Evolutionary conservation across 2,113 vertebrate species (phyloP).

Genomic region (Amia ocellicauda): DNA sequence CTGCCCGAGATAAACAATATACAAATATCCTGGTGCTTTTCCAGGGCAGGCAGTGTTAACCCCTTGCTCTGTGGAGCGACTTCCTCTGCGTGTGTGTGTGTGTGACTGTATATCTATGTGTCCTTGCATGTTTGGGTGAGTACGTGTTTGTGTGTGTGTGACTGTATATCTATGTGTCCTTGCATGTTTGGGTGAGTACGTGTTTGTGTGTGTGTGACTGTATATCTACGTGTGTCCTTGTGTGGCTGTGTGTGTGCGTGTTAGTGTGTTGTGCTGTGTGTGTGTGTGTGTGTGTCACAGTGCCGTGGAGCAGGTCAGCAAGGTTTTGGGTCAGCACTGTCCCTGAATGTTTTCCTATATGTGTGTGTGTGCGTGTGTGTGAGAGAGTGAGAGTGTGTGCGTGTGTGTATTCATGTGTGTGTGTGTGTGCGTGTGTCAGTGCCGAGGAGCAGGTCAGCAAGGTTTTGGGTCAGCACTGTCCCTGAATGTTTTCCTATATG

Average conservation of each 20-base stretch:
- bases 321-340: too few species aligned
- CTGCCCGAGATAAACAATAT: conserved; percentile 61
- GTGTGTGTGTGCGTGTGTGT: conserved; percentile 7
- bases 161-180: conserved; percentile 7
- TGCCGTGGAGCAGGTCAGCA: too few species aligned
- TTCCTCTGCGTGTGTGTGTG: conserved; percentile 14
- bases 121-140: too few species aligned
- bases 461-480: not conserved
- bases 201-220: conserved; percentile 10
- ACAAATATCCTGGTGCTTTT: conserved; percentile 46
- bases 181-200: conserved; percentile 1
- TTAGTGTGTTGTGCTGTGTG: conserved; percentile 12
- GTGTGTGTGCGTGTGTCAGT: conserved; percentile 10
- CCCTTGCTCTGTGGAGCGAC: conserved; percentile 45
- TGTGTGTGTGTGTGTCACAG: not conserved
- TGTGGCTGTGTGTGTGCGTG: too few species aligned
- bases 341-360: conserved; percentile 6
- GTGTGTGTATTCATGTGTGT: conserved; percentile 2
- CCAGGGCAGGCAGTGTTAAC: conserved; percentile 43
- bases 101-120: too few species aligned
- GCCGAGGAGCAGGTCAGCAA: too few species aligned
- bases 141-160: not conserved
- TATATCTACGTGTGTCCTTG: too few species aligned
- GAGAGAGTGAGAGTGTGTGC: conserved; percentile 22
- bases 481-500: conserved; percentile 7